Evolutionary conservation across 2,888 invertebrate genomes (phyloP).

Genomic region (Prenolepis imparis): DNA sequence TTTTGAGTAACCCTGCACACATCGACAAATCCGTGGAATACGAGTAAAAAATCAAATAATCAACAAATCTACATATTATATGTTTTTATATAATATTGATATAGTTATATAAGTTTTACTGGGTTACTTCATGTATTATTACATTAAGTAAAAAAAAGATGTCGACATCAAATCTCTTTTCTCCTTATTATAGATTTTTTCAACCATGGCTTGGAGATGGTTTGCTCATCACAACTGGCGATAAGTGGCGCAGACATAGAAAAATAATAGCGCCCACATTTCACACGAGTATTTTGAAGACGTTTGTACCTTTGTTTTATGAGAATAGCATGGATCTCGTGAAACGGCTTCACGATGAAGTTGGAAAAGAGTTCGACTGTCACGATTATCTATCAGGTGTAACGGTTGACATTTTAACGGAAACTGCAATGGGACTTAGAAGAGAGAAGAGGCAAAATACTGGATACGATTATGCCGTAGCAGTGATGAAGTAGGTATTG

Average conservation of each 20-base stretch:
- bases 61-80: not conserved
- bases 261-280: constrained; percentile 88
- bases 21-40: constrained; percentile 84
- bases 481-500: constrained; percentile 88
- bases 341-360: constrained; percentile 83
- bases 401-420: constrained; percentile 87
- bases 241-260: constrained; percentile 87
- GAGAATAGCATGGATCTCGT: constrained; percentile 86
- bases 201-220: constrained; percentile 86
- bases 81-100: constrained; percentile 59
- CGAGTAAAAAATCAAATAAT: constrained; percentile 71
- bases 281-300: constrained; percentile 87
- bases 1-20: constrained; percentile 83
- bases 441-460: constrained; percentile 86
- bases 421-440: constrained; percentile 88
- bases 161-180: constrained; percentile 79
- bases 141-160: too few relatives aligned
- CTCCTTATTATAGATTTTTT: constrained; percentile 78
- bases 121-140: constrained; percentile 88
- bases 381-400: constrained; percentile 87
- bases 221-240: constrained; percentile 84
- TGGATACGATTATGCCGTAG: constrained; percentile 87
- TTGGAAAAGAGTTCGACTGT: constrained; percentile 86
- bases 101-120: not conserved
- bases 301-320: constrained; percentile 87